Conservation (phyloP, 2,888 invertebrate species). For the Ramazzottius varieornatus region DNA sequence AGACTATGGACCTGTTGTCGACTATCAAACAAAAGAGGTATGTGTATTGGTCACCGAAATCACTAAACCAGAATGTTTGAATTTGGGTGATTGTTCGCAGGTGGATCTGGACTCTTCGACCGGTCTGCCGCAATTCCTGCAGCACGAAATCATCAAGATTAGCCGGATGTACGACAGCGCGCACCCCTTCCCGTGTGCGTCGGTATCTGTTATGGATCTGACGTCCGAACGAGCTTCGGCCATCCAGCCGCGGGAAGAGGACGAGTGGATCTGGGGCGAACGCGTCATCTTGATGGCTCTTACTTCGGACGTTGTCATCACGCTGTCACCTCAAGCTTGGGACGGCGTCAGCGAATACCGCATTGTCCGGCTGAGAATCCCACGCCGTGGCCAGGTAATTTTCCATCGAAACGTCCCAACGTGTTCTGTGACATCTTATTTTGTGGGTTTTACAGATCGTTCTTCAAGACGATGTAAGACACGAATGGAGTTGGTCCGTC, state of each 20-base stretch:
- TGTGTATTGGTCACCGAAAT: too few species aligned
- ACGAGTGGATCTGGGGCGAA: slow-evolving; percentile 1
- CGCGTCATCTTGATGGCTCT: background rate
- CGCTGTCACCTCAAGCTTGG: background rate
- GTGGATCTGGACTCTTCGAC: background rate
- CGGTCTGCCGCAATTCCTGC: background rate
- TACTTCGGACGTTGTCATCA: background rate
- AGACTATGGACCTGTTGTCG: background rate
- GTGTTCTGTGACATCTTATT: too few species aligned
- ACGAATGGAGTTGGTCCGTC: background rate
- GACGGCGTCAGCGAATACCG: background rate
- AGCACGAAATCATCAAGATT: background rate
- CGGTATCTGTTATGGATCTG: background rate
- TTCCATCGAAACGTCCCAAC: too few species aligned
- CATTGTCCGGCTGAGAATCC: background rate
- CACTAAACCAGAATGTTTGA: too few species aligned
- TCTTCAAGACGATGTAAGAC: background rate
- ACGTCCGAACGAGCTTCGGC: background rate
- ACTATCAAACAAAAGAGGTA: background rate
- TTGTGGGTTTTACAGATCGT: too few species aligned
- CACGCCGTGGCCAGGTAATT: background rate
- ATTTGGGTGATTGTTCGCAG: background rate
- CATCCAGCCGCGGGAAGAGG: background rate
- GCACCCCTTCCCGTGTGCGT: background rate
- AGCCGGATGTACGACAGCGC: background rate